Conservation (phyloP, 2,113 vertebrate genomes). For the Gadus macrocephalus region DNA sequence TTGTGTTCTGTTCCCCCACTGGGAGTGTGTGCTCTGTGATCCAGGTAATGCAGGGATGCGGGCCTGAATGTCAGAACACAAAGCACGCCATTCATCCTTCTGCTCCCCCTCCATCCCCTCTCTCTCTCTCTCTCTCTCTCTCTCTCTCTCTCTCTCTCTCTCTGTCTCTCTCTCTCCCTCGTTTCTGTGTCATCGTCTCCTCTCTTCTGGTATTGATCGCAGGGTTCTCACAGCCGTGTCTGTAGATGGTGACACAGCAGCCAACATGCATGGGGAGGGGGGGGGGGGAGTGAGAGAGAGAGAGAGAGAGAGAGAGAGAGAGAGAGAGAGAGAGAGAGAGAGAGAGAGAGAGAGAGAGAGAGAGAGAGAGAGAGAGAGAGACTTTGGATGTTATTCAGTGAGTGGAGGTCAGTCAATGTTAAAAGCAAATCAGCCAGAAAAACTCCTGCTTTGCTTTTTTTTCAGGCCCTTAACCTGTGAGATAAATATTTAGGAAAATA, state of each 20-base stretch:
- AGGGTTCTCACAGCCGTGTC: conserved; percentile 43
- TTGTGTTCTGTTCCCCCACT: conserved; percentile 24
- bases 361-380: conserved; percentile 23
- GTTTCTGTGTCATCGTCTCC: conserved; percentile 9
- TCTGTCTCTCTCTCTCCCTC: conserved; percentile 19
- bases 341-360: background rate
- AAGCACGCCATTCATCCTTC: conserved; percentile 58
- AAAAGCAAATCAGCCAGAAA: no score
- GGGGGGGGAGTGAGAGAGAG: conserved; percentile 1
- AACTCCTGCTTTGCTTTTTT: no score
- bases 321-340: background rate
- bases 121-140: conserved; percentile 24
- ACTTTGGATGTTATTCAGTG: background rate
- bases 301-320: background rate
- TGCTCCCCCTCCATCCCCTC: conserved; percentile 41
- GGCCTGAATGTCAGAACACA: conserved; percentile 29
- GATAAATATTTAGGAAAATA: no score
- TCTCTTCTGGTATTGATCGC: conserved; percentile 65
- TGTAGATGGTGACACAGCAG: conserved; percentile 41
- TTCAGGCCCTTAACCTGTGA: no score
- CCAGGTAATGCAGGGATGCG: conserved; percentile 68
- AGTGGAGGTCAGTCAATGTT: no score
- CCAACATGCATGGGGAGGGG: conserved; percentile 12
- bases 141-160: conserved; percentile 21
- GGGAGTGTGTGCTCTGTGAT: conserved; percentile 71